Percentiles rank a stretch among this genome's conserved stretches.
phyloP scores from a whole-genome alignment of 1,140 invertebrate genomes.

The Ganaspis sp. region DNA sequence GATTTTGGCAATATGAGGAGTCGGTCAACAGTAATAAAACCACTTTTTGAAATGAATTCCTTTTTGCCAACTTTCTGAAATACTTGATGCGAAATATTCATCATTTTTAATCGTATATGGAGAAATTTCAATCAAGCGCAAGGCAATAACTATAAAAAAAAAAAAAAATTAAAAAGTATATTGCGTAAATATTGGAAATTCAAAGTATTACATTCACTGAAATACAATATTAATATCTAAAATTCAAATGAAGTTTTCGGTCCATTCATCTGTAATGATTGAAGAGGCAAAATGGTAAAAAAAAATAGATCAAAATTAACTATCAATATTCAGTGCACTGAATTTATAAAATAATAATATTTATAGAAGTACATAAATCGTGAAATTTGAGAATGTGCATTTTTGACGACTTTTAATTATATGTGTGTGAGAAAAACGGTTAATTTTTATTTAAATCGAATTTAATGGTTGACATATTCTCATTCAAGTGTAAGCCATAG shows the following conservation, averaged over 20 bases:
- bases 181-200: background rate
- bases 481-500: constrained; percentile 12
- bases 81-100: constrained; percentile 1
- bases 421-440: background rate
- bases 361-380: too few species aligned
- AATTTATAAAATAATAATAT: background rate
- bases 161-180: background rate
- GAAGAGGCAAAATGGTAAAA: background rate
- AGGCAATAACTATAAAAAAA: background rate
- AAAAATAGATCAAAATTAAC: background rate
- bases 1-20: background rate
- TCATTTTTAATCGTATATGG: background rate
- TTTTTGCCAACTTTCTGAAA: background rate
- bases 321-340: background rate
- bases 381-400: too few species aligned
- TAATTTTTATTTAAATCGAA: background rate
- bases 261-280: background rate
- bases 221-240: background rate
- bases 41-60: constrained; percentile 8
- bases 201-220: background rate
- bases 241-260: background rate
- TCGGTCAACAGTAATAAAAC: constrained; percentile 11
- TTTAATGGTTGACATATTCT: background rate
- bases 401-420: background rate
- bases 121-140: background rate